Conservation (phyloP, 2,888 invertebrate species). For the Drosophila trichaetosa region DNA sequence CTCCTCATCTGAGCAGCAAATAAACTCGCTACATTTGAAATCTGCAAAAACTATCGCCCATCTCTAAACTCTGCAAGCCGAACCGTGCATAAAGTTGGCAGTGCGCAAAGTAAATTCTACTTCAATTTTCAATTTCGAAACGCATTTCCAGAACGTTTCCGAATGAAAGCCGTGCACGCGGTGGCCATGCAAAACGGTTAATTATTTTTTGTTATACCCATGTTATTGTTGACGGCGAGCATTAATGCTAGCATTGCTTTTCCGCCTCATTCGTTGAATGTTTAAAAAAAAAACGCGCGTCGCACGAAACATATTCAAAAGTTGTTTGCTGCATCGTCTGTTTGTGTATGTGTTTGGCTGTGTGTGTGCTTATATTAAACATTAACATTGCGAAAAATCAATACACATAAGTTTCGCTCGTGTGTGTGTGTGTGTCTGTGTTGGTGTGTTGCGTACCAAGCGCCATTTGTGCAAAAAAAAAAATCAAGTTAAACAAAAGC, state of each 20-base stretch:
- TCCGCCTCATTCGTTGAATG: constrained; percentile 32
- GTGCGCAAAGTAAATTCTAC: constrained; percentile 61
- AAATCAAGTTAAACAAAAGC: constrained; percentile 63
- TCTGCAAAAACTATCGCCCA: constrained; percentile 26
- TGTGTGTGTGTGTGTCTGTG: constrained; percentile 12
- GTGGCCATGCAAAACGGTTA: constrained; percentile 5
- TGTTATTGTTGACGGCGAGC: constrained; percentile 14
- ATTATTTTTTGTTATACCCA: constrained; percentile 8
- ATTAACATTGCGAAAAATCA: constrained; percentile 67
- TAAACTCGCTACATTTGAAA: neutral
- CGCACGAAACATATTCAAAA: constrained; percentile 59
- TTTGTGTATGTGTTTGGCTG: constrained; percentile 16
- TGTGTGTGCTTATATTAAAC: constrained; percentile 55
- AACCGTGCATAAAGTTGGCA: constrained; percentile 62
- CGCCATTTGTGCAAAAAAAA: constrained; percentile 38
- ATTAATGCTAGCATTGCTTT: constrained; percentile 7
- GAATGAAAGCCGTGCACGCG: constrained; percentile 13
- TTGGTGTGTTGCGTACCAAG: constrained; percentile 32
- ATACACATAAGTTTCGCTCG: constrained; percentile 44
- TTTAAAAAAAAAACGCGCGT: constrained; percentile 62
- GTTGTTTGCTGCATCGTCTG: constrained; percentile 40
- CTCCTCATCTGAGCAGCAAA: neutral
- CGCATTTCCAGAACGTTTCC: constrained; percentile 21
- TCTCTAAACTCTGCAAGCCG: constrained; percentile 41
- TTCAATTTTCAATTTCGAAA: constrained; percentile 53